These are phyloP conservation scores for Enteromius afrohamiltoni DNA, from an alignment of 2,797 vertebrate genomes.

Conservation along the genomic window DNA sequence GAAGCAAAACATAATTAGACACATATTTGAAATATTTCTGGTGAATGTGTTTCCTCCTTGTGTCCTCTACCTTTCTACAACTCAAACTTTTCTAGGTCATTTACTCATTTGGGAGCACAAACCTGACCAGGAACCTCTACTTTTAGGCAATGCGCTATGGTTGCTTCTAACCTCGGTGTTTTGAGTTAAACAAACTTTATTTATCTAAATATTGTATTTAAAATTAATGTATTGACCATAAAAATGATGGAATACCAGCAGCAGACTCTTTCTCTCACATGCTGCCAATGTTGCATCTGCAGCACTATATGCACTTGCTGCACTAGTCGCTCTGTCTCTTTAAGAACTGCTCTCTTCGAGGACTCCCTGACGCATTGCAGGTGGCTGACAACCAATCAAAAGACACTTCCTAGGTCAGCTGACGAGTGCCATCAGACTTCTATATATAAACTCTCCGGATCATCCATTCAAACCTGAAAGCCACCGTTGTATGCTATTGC, in stretches of 20 bases:
- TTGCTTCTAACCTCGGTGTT: neutral
- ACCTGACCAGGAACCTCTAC: neutral
- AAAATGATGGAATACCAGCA: neutral
- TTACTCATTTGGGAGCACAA: slow-evolving; percentile 11
- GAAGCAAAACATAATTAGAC: neutral
- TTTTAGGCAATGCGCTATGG: neutral
- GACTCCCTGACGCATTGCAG: slow-evolving; percentile 73
- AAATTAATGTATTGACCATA: neutral
- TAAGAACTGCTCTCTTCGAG: slow-evolving; percentile 51
- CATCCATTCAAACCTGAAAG: slow-evolving; percentile 37
- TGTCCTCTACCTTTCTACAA: neutral
- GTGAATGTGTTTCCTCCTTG: neutral
- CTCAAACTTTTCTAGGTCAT: slow-evolving; percentile 36
- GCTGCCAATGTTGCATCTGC: neutral
- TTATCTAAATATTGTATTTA: neutral
- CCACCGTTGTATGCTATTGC: neutral
- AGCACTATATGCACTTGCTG: neutral
- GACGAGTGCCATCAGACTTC: slow-evolving; percentile 48
- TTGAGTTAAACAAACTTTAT: neutral
- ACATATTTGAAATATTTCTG: neutral
- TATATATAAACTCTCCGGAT: slow-evolving; percentile 56
- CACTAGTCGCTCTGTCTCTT: slow-evolving; percentile 45
- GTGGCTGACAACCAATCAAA: slow-evolving; percentile 64
- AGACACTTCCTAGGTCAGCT: slow-evolving; percentile 60
- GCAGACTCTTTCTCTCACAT: neutral